A percentile compares a stretch with the other conserved stretches of the same genome.
Evolutionary conservation across 2,888 invertebrate genomes (phyloP).

Genomic region (Xiphydria camelus): DNA sequence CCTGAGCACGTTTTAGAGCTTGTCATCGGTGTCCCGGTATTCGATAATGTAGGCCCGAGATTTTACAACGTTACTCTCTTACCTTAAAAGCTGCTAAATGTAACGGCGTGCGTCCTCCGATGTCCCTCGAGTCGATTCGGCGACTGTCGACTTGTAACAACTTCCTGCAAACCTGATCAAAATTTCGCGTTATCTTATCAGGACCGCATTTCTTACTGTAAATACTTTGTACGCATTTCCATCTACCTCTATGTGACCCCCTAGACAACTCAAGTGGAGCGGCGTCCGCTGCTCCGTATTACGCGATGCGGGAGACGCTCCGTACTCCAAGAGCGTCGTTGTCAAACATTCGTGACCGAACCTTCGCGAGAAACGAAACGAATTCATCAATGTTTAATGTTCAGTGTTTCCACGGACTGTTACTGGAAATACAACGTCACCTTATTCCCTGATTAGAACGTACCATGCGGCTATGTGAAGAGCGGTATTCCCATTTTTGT

Average conservation of each 20-base stretch:
- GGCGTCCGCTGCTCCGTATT: slow-evolving; percentile 61
- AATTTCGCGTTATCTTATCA: not conserved
- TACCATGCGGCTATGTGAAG: slow-evolving; percentile 68
- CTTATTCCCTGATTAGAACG: too few species aligned
- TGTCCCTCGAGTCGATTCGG: slow-evolving; percentile 61
- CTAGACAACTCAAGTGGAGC: slow-evolving; percentile 66
- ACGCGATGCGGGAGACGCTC: slow-evolving; percentile 42
- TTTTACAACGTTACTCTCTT: slow-evolving; percentile 28
- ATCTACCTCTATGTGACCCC: slow-evolving; percentile 63
- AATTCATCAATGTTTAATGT: not conserved
- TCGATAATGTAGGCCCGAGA: too few species aligned
- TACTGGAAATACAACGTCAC: too few species aligned
- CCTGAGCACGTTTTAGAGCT: too few species aligned
- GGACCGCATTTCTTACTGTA: too few species aligned
- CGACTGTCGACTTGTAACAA: slow-evolving; percentile 59
- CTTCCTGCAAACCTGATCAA: slow-evolving; percentile 59
- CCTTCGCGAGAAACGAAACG: slow-evolving; percentile 30
- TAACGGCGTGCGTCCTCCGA: slow-evolving; percentile 64
- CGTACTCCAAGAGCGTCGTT: slow-evolving; percentile 40
- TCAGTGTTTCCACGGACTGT: not conserved
- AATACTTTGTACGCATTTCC: not conserved
- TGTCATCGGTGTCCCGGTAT: too few species aligned
- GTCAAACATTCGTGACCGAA: slow-evolving; percentile 52
- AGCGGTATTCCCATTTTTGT: slow-evolving; percentile 66
- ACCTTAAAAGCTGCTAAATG: slow-evolving; percentile 67